Evolutionary conservation across 2,113 vertebrate genomes (phyloP).

Genomic region (Calyptommatus sinebrachiatus): DNA sequence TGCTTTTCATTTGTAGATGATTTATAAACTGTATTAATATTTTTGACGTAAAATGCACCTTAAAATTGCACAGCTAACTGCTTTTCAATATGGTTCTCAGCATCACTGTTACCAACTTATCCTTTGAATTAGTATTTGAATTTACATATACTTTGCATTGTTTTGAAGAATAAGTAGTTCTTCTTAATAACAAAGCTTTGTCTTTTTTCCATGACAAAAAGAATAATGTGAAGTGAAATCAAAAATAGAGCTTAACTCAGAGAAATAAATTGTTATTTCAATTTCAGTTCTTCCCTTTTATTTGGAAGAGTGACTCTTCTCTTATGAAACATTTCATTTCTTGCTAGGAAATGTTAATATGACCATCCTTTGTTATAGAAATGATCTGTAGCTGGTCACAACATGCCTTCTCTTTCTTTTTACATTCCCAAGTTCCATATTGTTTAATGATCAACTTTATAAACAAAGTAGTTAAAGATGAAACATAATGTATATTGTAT

Average conservation of each 20-base stretch:
- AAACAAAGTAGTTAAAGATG: constrained; percentile 32
- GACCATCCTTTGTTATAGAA: constrained; percentile 54
- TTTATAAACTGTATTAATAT: background rate
- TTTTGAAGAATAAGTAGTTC: background rate
- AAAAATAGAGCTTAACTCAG: constrained; percentile 15
- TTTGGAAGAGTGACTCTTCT: constrained; percentile 11
- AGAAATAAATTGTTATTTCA: constrained; percentile 15
- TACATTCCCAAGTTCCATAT: background rate
- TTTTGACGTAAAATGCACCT: background rate
- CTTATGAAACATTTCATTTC: constrained; percentile 16
- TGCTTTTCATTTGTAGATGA: background rate
- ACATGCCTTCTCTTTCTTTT: constrained; percentile 40
- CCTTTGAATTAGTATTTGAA: too few species aligned
- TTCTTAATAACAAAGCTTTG: constrained; percentile 13
- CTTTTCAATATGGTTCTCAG: constrained; percentile 30
- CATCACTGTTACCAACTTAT: background rate
- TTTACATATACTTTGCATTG: constrained; percentile 15
- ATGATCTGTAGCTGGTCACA: constrained; percentile 49
- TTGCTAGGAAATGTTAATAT: constrained; percentile 49
- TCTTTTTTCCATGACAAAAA: constrained; percentile 31
- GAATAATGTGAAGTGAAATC: background rate
- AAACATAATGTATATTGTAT: background rate
- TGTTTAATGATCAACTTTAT: constrained; percentile 44
- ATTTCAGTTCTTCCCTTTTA: constrained; percentile 13
- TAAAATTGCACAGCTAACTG: constrained; percentile 10